Evolutionary conservation across 2,888 invertebrate genomes (phyloP), one percentile per base, ranked within the genome.

Genomic region (Epinotia bilunana): DNA sequence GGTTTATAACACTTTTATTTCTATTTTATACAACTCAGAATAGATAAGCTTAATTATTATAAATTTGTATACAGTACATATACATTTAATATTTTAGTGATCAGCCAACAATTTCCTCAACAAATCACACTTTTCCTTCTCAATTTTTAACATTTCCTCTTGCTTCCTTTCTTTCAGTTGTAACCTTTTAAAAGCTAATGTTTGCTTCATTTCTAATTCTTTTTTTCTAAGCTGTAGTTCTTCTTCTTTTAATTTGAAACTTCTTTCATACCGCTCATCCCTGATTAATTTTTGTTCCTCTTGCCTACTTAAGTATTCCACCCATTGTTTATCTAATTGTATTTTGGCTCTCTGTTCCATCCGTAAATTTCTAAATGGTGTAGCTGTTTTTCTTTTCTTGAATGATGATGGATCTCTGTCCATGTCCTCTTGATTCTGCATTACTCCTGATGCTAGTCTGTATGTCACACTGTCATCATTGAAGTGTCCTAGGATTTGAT

Each of bases 291-390:
- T 87, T 77, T 88, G 88, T 78, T 88, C 87, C 76, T 90, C 90
- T 81, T 90, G 90, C 77, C 87, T 84, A 75, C 82, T 86, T 78
- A 90, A 82, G 79, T 90, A 90, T 65, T 90, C 89, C 78, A 88
- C 83, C 90, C 90, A 90, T 79, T 89, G 90, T 78, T 88, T 90
- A 78, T 90, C 90, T 79, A 90, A 79, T 79, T 90, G 90, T 72
- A 89, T 83, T 83, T 90, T 90, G 53, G 88, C 85, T 82, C 87
- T 87, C 46, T 87, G 83, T 79, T 90, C 90, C 72, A 86, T 84
- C 76, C 88, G 82, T 76, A 90, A 80, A 79, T 86, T 89, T 82
- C 89, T 85, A 77, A 87, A 89, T 23, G 90, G 88, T 72, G 84
- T 80, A 69, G 84, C 80, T 46, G 82, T 81, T 79, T 88, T 86